Evolutionary conservation across 2,888 invertebrate genomes (phyloP), one percentile per base, ranked within the genome.

Genomic region (Cephonodes hylas): DNA sequence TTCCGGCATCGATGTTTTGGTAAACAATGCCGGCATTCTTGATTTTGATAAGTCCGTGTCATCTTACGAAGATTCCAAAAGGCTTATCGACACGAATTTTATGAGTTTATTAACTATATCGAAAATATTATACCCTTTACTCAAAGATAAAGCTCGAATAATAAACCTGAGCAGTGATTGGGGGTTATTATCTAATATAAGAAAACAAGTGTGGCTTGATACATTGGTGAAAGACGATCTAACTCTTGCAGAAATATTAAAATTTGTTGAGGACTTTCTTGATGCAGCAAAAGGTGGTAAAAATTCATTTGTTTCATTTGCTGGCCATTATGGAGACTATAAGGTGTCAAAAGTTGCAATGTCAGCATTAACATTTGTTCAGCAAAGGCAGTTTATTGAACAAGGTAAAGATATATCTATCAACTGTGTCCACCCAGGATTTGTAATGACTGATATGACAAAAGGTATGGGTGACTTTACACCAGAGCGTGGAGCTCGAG

Each of bases 21-120:
- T 96, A 66, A 96, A 96, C 84, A 96, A 96, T 88, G 96, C 96
- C 72, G 96, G 94, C 25, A 94, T 96, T 71, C 94, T 95, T 27
- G 96, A 94, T 80, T 95, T 95, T 88, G 83, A 82, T 70, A 90
- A 90, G 63, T 93, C 94, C 2, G 95, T 94, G 66, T 94, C 96
- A 34, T 94, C 96, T 68, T 86, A 84, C 44, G 87, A 93, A 72
- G 96, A 97, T 87, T 96, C 96, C 4, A 94, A 95, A 79, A 93
- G 94, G 73, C 96, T 96, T 1, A 79, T 96, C 23, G 91, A 91
- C 69, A 94, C 95, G 8, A 97, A 97, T 83, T 97, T 95, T 82
- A 95, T 94, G 82, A 94, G 93, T 63, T 93, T 95, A 61, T 76
- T 95, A 66, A 91, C 93, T 67, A 93, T 96, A 57, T 95, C 96